Percentiles rank a stretch among this genome's conserved stretches.
Conservation (phyloP, 2,113 vertebrate genomes). For the Orcinus orca region DNA sequence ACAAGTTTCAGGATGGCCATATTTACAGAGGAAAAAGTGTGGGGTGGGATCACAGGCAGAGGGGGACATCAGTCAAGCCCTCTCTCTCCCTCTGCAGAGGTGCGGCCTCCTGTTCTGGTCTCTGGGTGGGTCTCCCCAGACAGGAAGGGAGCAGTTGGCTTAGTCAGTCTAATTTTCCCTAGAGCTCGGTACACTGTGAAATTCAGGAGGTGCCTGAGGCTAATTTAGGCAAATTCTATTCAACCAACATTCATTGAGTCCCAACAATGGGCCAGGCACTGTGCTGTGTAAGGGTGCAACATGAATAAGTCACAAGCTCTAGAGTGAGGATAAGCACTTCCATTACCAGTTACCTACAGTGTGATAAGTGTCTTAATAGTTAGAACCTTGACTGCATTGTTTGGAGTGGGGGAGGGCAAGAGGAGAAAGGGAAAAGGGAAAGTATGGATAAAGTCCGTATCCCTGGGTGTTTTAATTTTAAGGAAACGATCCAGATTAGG, state of each 20-base stretch:
- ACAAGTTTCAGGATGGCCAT: neutral
- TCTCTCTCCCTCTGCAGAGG: neutral
- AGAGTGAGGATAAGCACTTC: neutral
- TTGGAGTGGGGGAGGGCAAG: neutral
- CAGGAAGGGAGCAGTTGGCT: slow-evolving; percentile 37
- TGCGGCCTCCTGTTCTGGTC: neutral
- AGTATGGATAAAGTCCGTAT: neutral
- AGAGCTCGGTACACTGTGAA: neutral
- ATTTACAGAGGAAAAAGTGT: neutral
- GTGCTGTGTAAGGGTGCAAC: neutral
- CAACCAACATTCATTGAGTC: neutral
- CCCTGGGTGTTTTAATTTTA: neutral
- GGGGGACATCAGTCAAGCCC: neutral
- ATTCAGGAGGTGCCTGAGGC: neutral
- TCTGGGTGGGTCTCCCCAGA: slow-evolving; percentile 38
- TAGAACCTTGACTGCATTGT: neutral
- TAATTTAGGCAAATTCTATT: slow-evolving; percentile 33
- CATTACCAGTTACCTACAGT: neutral
- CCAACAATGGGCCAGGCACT: neutral
- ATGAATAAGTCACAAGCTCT: neutral
- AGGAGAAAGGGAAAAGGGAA: neutral
- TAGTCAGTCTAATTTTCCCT: neutral
- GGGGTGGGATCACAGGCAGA: neutral
- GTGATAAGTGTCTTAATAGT: neutral
- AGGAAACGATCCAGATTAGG: neutral